Evolutionary conservation across 2,797 vertebrate species (phyloP).

Genomic region (Astyanax mexicanus): DNA sequence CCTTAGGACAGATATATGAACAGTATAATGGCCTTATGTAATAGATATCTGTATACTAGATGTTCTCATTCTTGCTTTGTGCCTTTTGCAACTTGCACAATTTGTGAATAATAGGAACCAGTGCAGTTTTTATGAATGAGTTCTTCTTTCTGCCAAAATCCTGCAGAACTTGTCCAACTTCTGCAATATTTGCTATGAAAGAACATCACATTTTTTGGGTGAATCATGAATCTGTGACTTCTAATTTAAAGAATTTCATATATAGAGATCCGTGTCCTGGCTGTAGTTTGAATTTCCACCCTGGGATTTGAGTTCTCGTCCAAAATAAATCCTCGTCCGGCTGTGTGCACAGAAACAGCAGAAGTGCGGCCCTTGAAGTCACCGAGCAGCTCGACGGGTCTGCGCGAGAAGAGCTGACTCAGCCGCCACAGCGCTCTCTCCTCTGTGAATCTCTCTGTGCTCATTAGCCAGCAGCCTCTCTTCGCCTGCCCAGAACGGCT

Average conservation of each 20-base stretch:
- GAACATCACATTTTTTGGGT: too few relatives aligned
- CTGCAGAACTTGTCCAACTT: too few relatives aligned
- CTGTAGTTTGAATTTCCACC: not conserved
- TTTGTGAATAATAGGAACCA: too few relatives aligned
- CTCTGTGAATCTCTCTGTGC: conserved; percentile 36
- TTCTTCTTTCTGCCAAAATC: too few relatives aligned
- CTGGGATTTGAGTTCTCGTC: conserved; percentile 44
- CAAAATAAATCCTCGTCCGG: conserved; percentile 42
- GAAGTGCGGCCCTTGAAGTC: conserved; percentile 28
- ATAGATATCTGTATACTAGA: too few relatives aligned
- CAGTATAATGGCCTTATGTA: too few relatives aligned
- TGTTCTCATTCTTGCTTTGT: too few relatives aligned
- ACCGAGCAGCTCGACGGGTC: conserved; percentile 19
- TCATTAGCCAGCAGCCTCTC: conserved; percentile 52
- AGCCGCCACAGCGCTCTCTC: conserved; percentile 25
- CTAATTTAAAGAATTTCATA: not conserved
- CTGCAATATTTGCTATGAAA: too few relatives aligned
- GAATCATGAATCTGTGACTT: too few relatives aligned
- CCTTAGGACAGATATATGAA: too few relatives aligned
- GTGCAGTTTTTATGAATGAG: too few relatives aligned
- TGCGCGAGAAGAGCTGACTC: conserved; percentile 34
- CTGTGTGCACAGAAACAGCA: conserved; percentile 37
- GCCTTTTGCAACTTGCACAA: too few relatives aligned
- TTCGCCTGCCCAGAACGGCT: conserved; percentile 44
- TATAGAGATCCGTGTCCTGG: not conserved